Evolutionary conservation across 2,113 vertebrate genomes (phyloP), one percentile per base, ranked within the genome.

Genomic region (Prolemur simus): DNA sequence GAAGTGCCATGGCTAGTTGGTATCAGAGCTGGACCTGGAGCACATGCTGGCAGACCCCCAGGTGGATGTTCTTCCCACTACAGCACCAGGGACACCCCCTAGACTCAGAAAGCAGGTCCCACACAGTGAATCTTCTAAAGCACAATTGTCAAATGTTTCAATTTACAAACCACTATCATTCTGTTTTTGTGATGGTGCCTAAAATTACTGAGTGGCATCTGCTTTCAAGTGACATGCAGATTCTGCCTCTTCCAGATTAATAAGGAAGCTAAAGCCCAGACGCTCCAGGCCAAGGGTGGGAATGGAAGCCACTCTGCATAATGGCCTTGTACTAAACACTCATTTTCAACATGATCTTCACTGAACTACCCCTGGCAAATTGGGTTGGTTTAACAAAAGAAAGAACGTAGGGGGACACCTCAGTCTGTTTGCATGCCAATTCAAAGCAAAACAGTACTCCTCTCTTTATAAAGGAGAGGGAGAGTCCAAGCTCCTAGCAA

Each of bases 321-420:
- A 87, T 23, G 54, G 64, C 18, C 18, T 9, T 14, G 63, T 84
- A 83, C 77, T 63, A 42, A 89, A 58, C 34, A 25, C 39, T 83
- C 78, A 88, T 1, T n/a, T 92, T 77, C 34, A 95, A 92, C 95
- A 87, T 45, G 92, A 25, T 78, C 85, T 2, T 88, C 6, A 92
- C 47, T 80, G 76, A n/a, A 52, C 87, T 9, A 91, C 13, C 21
- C 56, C 89, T 87, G 42, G 64, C 34, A 97, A 95, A 97, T 52
- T 25, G 93, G 84, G 90, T n/a, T 78, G 54, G 17, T 76, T 95
- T 89, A 88, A 84, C 6, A 58, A 27, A 94, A 90, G 42, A 85
- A 63, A 92, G 47, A 76, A 52, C 49, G 82, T 68, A 42, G 21
- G 37, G 2, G 39, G 63, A 84, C 23, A 96, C 20, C 37, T 4